phyloP scores from a whole-genome alignment of 2,113 vertebrate species.

The Nibea coibor region DNA sequence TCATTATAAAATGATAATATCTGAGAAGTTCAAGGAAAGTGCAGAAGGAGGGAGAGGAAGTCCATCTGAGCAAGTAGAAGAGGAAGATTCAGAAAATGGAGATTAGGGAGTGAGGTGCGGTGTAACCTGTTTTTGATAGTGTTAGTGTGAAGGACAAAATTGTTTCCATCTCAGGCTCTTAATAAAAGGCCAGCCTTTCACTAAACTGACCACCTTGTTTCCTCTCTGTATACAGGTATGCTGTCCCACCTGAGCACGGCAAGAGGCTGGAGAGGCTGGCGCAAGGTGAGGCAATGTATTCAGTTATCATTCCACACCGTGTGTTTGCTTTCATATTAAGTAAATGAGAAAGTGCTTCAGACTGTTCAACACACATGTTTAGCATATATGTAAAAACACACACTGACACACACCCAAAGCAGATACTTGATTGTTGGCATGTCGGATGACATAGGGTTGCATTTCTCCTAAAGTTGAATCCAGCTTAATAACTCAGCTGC shows the following conservation, averaged over 20 bases:
- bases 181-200: background rate
- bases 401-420: background rate
- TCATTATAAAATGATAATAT: background rate
- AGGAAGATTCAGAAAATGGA: background rate
- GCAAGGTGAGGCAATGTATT: slow-evolving; percentile 86
- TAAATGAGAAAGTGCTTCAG: background rate
- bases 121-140: background rate
- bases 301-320: background rate
- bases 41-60: background rate
- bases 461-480: too few relatives aligned
- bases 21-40: background rate
- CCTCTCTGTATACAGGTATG: slow-evolving; percentile 86
- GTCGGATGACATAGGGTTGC: too few relatives aligned
- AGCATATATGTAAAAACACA: background rate
- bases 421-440: background rate
- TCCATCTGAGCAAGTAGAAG: background rate
- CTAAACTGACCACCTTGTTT: slow-evolving; percentile 12
- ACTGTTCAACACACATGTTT: background rate
- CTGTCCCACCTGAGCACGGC: slow-evolving; percentile 95
- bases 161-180: background rate
- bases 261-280: slow-evolving; percentile 96
- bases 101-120: background rate
- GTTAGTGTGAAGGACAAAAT: background rate
- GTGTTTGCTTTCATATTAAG: background rate
- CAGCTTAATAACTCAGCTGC: too few relatives aligned